phyloP scores from a whole-genome alignment of 64 coral and sea anemone genomes.

The Montipora foliosa region DNA sequence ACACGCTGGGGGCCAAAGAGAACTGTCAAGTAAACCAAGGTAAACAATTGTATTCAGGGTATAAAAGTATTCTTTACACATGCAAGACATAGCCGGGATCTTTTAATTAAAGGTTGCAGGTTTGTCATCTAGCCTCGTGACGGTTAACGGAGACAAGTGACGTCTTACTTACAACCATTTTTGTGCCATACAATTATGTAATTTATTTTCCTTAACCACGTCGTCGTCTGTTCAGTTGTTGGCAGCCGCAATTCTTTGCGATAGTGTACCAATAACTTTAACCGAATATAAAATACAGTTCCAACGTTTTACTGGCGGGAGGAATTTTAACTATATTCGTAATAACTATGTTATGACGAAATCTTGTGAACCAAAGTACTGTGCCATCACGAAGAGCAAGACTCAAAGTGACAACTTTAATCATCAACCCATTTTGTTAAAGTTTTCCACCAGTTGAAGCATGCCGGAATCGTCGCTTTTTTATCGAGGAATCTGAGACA shows the following conservation, averaged over 20 bases:
- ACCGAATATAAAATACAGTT: neutral
- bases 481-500: neutral
- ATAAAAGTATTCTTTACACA: slow-evolving; percentile 96
- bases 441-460: neutral
- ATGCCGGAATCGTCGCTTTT: neutral
- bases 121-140: slow-evolving; percentile 81
- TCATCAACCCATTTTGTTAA: neutral
- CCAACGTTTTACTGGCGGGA: neutral
- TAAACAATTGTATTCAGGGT: slow-evolving; percentile 93
- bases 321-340: neutral
- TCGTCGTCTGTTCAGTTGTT: neutral
- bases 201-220: neutral
- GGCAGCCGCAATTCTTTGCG: neutral
- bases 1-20: slow-evolving; percentile 87
- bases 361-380: neutral
- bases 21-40: slow-evolving; percentile 67
- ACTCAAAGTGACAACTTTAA: neutral
- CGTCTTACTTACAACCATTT: slow-evolving; percentile 31
- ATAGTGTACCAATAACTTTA: neutral
- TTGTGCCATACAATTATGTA: neutral
- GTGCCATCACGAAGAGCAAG: neutral
- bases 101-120: slow-evolving; percentile 90
- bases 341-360: neutral
- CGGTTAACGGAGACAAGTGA: slow-evolving; percentile 62
- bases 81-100: slow-evolving; percentile 77